Base-by-base conservation (phyloP, 2,113 vertebrate species). In the Etheostoma cragini region DNA sequence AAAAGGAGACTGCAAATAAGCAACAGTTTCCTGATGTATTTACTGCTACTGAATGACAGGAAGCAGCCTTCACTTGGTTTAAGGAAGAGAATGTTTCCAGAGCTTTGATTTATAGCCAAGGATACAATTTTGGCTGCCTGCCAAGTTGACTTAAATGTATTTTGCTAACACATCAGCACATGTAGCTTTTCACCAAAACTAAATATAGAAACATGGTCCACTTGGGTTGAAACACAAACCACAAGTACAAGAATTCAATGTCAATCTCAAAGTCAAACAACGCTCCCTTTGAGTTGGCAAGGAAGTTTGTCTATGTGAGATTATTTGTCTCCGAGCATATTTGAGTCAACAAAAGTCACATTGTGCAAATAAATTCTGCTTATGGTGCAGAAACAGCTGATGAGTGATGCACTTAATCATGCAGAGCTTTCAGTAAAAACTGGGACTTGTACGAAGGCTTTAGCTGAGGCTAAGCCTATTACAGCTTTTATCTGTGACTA, bases 401-500 rank as follows among this genome's bases (percentile, higher is more conserved):
- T 60, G 13, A 8, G 67, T 7, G 61, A 68, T 64, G 60, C 74
- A 70, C 47, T 60, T 83, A 50, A 76, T 15, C 60, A 33, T 35
- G 54, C 72, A 16, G 19, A 3, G 75, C 70, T 66, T 71, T 69
- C 26, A 21, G 38, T 71, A 12, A 61, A 78, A 83, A 80, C 49
- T 30, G 63, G 58, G 52, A 68, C 69, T 90, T 64, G 50, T 72
- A 45, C 22, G 45, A 68, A 69, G 45, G 73, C 82, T 75, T 83
- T 47, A 54, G 80, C 67, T 80, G 70, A 16, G 75, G 64, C 74
- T 45, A 81, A 89, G 84, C 78, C 78, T 78, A 86, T 90, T 91
- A 91, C 74, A 61, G 87, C 73, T 79, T 78, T 90, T 87, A 88
- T 90, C 88, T 89, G 82, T 62, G 70, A 63, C 72, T 87, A 1